A percentile compares a stretch with the other conserved stretches of the same genome.
phyloP scores from a whole-genome alignment of 1,140 invertebrate species.

The Acarapis woodi region DNA sequence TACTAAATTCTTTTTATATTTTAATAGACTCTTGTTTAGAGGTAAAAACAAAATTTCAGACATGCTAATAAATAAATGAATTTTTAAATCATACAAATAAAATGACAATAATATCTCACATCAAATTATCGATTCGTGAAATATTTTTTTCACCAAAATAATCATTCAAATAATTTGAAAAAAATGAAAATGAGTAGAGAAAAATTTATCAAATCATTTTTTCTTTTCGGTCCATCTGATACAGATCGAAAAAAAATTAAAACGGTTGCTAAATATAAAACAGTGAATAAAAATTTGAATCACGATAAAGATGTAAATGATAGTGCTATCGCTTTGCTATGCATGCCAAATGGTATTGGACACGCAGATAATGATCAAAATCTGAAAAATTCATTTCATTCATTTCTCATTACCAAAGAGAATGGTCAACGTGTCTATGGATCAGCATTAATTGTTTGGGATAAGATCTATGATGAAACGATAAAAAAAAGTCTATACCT shows the following conservation, averaged over 20 bases:
- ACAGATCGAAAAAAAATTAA: not conserved
- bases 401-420: conserved; percentile 83
- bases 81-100: no score
- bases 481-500: not conserved
- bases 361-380: not conserved
- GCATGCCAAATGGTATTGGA: conserved; percentile 7
- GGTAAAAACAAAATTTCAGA: no score
- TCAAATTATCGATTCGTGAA: no score
- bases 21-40: no score
- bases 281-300: not conserved
- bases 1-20: no score
- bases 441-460: conserved; percentile 6
- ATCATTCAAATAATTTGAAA: no score
- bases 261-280: not conserved
- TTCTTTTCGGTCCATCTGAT: not conserved
- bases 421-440: conserved; percentile 80
- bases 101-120: no score
- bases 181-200: no score
- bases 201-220: conserved; percentile 5
- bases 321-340: conserved; percentile 7
- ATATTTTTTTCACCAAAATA: no score
- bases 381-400: conserved; percentile 53
- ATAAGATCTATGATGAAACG: conserved; percentile 2
- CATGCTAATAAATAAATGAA: no score
- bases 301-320: conserved; percentile 6